Evolutionary conservation across 2,113 vertebrate species (phyloP), one percentile per base, ranked within the genome.

Genomic region (Hippocampus guttulatus): DNA sequence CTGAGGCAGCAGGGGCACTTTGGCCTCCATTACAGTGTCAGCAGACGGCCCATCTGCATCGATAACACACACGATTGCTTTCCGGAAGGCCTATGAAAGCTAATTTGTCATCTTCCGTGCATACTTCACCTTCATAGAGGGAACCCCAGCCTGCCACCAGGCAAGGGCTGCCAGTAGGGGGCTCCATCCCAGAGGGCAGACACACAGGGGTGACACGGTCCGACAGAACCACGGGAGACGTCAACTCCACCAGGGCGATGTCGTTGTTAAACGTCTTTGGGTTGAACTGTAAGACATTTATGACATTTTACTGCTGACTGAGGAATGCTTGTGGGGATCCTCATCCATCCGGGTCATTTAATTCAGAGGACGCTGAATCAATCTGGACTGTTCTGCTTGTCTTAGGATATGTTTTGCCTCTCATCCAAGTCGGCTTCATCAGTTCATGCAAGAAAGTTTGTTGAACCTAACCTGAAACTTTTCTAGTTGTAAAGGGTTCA

Each of bases 121-220:
- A 15, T 12, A 74, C 87, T 38, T 75, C 80, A 98, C 96, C 95
- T 91, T 97, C 95, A 5, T 94, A 96, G 58, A 96, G 92, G 5
- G 96, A 95, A 5, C 97, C 97, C 97, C 96, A 98, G 67, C 96
- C 97, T 0, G 91, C 93, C 8, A 98, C 96, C 78, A 95, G 88
- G 75, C 97, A 98, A 1, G 91, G 52, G 0, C 93, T 95, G 43
- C 95, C 95, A 0, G 91, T 87, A 2, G 92, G 90, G 38, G 94
- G 95, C 70, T 98, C 95, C 0, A 18, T 23, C 5, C 89, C 76
- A 8, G 90, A 90, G 21, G 96, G 96, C 64, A 98, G 92, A 80
- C 96, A 98, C 71, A 97, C 93, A 0, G 96, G 94, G 41, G 92
- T 92, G 68, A 94, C 84, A 0, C 78, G 84, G 30, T 91, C 78